These are phyloP conservation scores for Dendroctonus ponderosae DNA, from an alignment of 1,140 invertebrate genomes.

Conservation along the genomic window DNA sequence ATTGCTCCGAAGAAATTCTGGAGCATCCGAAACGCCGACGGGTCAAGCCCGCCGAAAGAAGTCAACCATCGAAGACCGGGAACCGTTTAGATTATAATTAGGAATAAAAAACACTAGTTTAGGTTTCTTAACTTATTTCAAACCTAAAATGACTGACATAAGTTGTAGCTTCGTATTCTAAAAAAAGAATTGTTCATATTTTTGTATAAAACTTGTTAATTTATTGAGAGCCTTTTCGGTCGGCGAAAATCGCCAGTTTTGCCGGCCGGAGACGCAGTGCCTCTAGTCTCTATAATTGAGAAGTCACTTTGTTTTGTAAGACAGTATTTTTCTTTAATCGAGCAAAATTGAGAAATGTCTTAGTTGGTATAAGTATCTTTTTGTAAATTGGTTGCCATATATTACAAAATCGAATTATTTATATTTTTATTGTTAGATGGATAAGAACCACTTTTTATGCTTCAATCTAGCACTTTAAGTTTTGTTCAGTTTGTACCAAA, in stretches of 20 bases:
- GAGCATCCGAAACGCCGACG: slow-evolving; percentile 62
- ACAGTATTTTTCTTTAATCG: neutral
- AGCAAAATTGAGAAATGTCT: neutral
- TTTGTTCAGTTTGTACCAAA: slow-evolving; percentile 35
- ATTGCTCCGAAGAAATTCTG: slow-evolving; percentile 64
- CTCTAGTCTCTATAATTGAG: neutral
- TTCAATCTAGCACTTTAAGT: slow-evolving; percentile 26
- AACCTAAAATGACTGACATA: slow-evolving; percentile 49
- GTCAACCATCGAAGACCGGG: slow-evolving; percentile 58
- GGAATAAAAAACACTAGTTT: slow-evolving; percentile 20
- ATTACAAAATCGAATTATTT: slow-evolving; percentile 37
- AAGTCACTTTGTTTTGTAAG: neutral
- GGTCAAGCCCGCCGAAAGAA: slow-evolving; percentile 58
- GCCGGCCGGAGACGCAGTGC: slow-evolving; percentile 20
- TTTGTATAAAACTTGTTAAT: slow-evolving; percentile 46
- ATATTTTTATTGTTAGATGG: slow-evolving; percentile 27
- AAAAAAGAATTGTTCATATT: slow-evolving; percentile 47
- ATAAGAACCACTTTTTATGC: slow-evolving; percentile 15
- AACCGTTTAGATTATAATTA: slow-evolving; percentile 64
- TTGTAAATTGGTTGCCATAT: slow-evolving; percentile 43
- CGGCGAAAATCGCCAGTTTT: slow-evolving; percentile 44
- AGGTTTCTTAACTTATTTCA: slow-evolving; percentile 43
- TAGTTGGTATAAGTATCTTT: slow-evolving; percentile 19
- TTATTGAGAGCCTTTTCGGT: slow-evolving; percentile 35
- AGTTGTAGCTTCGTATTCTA: slow-evolving; percentile 41